These are phyloP conservation scores for Gymnorhina tibicen DNA, from an alignment of 2,113 vertebrate species.

Conservation along the genomic window DNA sequence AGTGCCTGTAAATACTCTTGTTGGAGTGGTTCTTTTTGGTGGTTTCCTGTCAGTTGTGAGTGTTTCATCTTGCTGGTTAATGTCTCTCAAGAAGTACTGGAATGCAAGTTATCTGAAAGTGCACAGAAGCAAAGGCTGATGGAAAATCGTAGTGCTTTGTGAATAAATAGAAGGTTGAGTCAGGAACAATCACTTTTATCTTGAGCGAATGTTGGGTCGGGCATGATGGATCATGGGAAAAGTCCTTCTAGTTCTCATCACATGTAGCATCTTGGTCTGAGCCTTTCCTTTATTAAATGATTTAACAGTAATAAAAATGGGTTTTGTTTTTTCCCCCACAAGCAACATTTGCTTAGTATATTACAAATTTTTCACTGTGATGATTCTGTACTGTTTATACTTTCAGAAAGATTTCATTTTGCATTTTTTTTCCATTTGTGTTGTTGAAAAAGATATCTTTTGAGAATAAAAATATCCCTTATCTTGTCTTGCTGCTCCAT, in stretches of 20 bases:
- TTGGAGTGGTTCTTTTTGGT: neutral
- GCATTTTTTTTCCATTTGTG: neutral
- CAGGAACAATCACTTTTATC: neutral
- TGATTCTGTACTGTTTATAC: neutral
- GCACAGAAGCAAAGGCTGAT: neutral
- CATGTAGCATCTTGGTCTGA: neutral
- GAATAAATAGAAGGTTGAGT: neutral
- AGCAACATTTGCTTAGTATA: neutral
- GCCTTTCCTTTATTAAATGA: neutral
- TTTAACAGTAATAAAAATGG: neutral
- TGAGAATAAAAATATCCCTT: neutral
- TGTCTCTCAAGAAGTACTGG: neutral
- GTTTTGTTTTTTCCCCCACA: rapidly evolving
- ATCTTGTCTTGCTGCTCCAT: neutral
- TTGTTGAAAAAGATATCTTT: neutral
- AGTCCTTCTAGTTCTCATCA: neutral
- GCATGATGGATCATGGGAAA: neutral
- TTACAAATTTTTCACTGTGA: neutral
- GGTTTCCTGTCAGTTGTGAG: neutral
- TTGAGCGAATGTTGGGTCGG: rapidly evolving
- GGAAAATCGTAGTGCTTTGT: neutral
- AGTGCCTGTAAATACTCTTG: neutral
- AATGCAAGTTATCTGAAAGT: neutral
- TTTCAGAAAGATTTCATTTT: neutral
- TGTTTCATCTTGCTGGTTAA: neutral